A percentile compares a stretch with the other conserved stretches of the same genome.
These are phyloP conservation scores for Tanypteryx hageni DNA, from an alignment of 2,888 invertebrate genomes.

Conservation along the genomic window DNA sequence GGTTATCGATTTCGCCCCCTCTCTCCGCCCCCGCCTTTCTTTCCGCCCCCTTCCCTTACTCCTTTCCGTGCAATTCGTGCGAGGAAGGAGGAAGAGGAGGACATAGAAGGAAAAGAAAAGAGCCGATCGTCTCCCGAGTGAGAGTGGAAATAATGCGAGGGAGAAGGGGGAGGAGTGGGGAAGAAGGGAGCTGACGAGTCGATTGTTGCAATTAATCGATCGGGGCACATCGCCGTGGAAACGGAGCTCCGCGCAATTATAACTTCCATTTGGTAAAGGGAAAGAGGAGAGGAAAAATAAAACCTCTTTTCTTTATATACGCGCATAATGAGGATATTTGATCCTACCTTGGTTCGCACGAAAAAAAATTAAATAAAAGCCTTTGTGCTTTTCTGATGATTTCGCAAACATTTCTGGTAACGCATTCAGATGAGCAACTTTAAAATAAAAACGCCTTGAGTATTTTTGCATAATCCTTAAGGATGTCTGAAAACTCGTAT, in stretches of 20 bases:
- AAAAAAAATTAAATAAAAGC: not conserved
- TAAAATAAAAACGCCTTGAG: not conserved
- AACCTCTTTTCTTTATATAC: not conserved
- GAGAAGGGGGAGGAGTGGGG: not conserved
- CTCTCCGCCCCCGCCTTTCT: too few species aligned
- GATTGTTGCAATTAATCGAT: slow-evolving; percentile 35
- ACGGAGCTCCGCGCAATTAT: slow-evolving; percentile 17
- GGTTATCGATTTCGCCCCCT: not conserved
- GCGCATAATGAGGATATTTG: slow-evolving; percentile 25
- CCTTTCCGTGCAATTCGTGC: not conserved
- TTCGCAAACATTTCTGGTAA: not conserved
- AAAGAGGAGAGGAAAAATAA: not conserved
- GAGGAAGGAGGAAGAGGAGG: not conserved
- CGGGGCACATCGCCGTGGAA: not conserved
- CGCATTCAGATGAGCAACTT: not conserved
- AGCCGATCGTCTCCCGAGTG: not conserved
- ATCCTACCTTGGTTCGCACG: slow-evolving; percentile 20
- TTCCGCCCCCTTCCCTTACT: too few species aligned
- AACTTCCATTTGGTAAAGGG: slow-evolving; percentile 1
- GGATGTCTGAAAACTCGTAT: too few species aligned
- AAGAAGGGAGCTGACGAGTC: not conserved
- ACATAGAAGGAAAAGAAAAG: not conserved
- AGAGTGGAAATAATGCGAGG: not conserved
- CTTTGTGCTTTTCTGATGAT: not conserved
- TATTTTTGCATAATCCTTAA: too few species aligned